Conservation (phyloP, 2,113 vertebrate species). For the Corythornis vintsioides region DNA sequence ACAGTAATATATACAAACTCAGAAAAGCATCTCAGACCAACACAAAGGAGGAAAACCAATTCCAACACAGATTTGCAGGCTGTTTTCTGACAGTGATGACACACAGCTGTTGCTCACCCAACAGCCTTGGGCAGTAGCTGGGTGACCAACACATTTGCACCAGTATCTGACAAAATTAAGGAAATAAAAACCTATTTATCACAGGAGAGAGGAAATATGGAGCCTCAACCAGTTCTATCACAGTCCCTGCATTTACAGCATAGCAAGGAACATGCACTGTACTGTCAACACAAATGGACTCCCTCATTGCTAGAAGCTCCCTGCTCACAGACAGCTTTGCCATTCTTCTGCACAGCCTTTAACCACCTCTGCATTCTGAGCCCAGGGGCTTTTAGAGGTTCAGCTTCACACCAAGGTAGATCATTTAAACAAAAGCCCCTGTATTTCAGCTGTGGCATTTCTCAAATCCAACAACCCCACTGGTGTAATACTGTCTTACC, state of each 20-base stretch:
- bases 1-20: not conserved
- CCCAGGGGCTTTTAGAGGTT: not conserved
- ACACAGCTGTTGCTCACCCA: not conserved
- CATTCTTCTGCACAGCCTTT: not conserved
- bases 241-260: not conserved
- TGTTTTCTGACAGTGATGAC: not conserved
- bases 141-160: not conserved
- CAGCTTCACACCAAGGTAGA: not conserved
- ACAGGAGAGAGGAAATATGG: not conserved
- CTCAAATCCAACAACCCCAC: not conserved
- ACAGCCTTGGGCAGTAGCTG: not conserved
- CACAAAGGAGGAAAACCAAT: not conserved
- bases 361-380: not conserved
- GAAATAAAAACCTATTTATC: not conserved
- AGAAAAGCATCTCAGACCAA: not conserved
- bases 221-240: not conserved
- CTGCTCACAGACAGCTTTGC: not conserved
- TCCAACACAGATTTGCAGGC: not conserved
- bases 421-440: not conserved
- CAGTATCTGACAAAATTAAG: not conserved
- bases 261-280: accelerated
- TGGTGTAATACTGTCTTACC: constrained; percentile 73
- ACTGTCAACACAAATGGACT: not conserved
- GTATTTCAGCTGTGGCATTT: not conserved
- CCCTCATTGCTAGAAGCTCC: not conserved